These are phyloP conservation scores for Chaetorhynchus papuensis DNA, from an alignment of 2,113 vertebrate species.

Conservation along the genomic window DNA sequence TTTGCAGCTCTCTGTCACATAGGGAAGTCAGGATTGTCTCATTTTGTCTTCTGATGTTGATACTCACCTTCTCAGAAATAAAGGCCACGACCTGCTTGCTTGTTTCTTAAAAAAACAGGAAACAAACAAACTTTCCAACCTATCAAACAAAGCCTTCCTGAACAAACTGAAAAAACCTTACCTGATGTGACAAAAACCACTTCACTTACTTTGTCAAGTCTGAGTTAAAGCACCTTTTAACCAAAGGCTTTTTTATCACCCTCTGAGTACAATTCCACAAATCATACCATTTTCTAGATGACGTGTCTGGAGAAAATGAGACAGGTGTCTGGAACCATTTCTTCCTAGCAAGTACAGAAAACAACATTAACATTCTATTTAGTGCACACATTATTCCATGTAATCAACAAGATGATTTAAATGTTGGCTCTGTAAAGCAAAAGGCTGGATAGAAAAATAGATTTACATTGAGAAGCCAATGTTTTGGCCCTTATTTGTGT, in stretches of 20 bases:
- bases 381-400: background rate
- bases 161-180: background rate
- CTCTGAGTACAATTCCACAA: background rate
- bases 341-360: background rate
- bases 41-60: background rate
- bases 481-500: background rate
- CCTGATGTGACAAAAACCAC: background rate
- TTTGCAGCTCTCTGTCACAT: background rate
- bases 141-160: background rate
- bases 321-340: conserved; percentile 20
- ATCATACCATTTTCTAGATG: background rate
- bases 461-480: background rate
- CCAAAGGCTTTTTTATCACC: background rate
- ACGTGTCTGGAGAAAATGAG: conserved; percentile 14
- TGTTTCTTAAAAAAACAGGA: background rate
- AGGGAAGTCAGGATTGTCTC: background rate
- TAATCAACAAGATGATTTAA: background rate
- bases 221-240: background rate
- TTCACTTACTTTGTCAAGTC: background rate
- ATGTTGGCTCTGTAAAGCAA: background rate
- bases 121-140: background rate
- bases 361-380: conserved; percentile 27
- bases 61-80: background rate
- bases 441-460: background rate
- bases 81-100: background rate